Base-by-base conservation (phyloP, 2,113 vertebrate genomes). In the Chamaea fasciata region DNA sequence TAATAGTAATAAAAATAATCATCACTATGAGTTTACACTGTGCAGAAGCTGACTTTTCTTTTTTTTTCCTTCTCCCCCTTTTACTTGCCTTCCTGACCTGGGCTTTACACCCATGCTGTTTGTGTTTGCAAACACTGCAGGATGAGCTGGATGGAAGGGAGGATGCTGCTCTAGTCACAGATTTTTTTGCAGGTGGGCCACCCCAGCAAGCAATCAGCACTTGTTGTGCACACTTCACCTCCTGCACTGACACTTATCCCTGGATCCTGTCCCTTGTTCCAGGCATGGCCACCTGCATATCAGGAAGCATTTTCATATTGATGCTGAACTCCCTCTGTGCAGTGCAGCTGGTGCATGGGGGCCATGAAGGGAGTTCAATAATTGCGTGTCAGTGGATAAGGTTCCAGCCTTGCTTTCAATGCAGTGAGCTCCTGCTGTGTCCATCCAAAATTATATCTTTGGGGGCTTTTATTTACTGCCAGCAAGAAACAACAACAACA, bases 241-340 rank as follows among this genome's bases (percentile, higher is more conserved):
- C 15, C 1, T 28, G 24, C 22, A 39, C 13, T 4, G 2, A 12
- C 0, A 2, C 16, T 42, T 46, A 16, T 10, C 11, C 59, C 44
- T 69, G 53, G 4, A 46, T 90, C 18, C 35, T 57, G 7, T 31
- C 57, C 24, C 4, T 59, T 60, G 10, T 46, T 50, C 31, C 49
- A 65, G 26, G 8, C 1, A 1, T 18, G 53, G 57, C 39, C 20
- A 92, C 67, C 50, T 93, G 37, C 74, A 39, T 31, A 37, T 56
- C 84, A 71, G 55, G 69, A 42, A 18, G 28, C 23, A 30, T 65
- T 92, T 89, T 81, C 50, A 4, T 21, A 4, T 4, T 18, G 41
- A 12, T 53, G 39, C 23, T 59, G 42, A 27, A 18, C 12, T 79
- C 22, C 13, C 39, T 37, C 52, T 63, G 19, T 11, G 60, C 42